These are phyloP conservation scores for Clarias macrocephalus DNA, from an alignment of 2,113 vertebrate genomes.

Conservation along the genomic window DNA sequence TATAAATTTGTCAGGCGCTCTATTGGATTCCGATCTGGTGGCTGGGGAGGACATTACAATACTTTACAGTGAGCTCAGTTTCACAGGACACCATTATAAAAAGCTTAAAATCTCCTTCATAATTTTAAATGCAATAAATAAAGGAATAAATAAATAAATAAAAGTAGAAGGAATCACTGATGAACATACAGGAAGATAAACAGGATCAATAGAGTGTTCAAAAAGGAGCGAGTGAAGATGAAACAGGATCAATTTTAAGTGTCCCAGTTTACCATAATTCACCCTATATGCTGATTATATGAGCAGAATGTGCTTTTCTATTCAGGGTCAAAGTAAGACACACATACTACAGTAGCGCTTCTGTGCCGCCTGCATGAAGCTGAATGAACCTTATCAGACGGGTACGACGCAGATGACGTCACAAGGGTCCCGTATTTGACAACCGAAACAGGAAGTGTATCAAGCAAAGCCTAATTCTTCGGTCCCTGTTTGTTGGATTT, in stretches of 20 bases:
- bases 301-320: not conserved
- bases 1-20: not conserved
- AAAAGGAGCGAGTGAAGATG: no score
- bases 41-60: not conserved
- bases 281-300: not conserved
- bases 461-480: not conserved
- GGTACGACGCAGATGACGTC: constrained; percentile 25
- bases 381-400: no score
- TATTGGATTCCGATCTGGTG: not conserved
- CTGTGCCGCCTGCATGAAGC: not conserved
- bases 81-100: not conserved
- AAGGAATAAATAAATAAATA: no score
- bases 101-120: no score
- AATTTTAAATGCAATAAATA: no score
- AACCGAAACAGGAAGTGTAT: constrained; percentile 45
- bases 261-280: no score
- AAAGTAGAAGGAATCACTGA: no score
- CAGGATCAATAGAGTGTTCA: no score
- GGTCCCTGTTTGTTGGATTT: not conserved
- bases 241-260: no score
- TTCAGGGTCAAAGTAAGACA: not conserved
- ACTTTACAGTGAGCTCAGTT: not conserved
- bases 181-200: no score
- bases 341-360: not conserved
- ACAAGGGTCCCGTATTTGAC: constrained; percentile 35